Percentiles rank a stretch among this genome's conserved stretches.
Conservation (phyloP, 2,888 invertebrate genomes). For the Xiphydria camelus region DNA sequence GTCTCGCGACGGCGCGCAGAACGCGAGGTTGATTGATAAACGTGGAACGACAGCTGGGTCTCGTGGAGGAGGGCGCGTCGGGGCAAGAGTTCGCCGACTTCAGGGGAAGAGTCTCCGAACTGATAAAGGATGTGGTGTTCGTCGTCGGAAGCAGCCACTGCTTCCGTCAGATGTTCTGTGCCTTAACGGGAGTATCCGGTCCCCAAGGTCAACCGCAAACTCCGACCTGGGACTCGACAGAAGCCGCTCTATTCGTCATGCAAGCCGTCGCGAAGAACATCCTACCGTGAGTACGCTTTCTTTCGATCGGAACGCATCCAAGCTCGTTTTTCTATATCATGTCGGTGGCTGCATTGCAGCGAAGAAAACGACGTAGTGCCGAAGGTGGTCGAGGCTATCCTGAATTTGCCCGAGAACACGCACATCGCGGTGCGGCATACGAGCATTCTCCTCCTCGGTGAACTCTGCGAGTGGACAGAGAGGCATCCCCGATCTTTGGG, state of each 20-base stretch:
- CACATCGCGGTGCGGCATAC: conserved; percentile 90
- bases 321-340: not conserved
- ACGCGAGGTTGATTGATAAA: no score
- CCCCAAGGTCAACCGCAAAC: conserved; percentile 58
- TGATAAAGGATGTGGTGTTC: conserved; percentile 96
- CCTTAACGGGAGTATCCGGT: conserved; percentile 59
- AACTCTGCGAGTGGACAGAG: conserved; percentile 94
- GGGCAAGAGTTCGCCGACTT: conserved; percentile 77
- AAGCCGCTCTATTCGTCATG: conserved; percentile 94
- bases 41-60: conserved; percentile 51
- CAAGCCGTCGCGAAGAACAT: conserved; percentile 93
- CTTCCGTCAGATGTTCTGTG: conserved; percentile 87
- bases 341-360: conserved; percentile 56
- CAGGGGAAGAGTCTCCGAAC: conserved; percentile 84
- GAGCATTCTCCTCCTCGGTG: conserved; percentile 83
- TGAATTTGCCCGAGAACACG: conserved; percentile 77
- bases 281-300: conserved; percentile 76
- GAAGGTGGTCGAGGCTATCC: conserved; percentile 88
- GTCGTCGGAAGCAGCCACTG: conserved; percentile 91
- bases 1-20: no score
- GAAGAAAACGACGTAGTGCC: conserved; percentile 92
- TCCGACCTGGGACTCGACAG: conserved; percentile 89
- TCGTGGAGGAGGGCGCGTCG: conserved; percentile 58
- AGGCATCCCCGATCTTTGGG: conserved; percentile 78
- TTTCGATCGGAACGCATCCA: not conserved